These are phyloP conservation scores for Protosalanx chinensis DNA, from an alignment of 2,797 vertebrate species.

Conservation along the genomic window DNA sequence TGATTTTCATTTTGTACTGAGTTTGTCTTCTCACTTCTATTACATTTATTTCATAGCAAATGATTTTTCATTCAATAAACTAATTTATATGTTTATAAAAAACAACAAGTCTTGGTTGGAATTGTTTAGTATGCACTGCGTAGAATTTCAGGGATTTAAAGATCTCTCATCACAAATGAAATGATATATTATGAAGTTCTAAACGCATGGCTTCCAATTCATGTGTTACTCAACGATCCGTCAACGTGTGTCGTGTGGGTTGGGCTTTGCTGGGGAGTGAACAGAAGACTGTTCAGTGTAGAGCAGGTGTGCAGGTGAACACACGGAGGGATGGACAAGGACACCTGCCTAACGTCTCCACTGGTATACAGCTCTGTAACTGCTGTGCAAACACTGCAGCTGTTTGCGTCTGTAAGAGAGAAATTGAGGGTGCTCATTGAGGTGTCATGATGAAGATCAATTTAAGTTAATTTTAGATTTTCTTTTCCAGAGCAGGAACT, in stretches of 20 bases:
- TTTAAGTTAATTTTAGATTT: background rate
- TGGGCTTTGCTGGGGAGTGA: conserved; percentile 23
- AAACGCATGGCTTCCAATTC: too few species aligned
- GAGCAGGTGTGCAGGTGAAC: conserved; percentile 64
- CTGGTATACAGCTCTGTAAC: conserved; percentile 56
- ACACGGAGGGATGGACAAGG: conserved; percentile 49
- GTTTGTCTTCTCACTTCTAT: conserved; percentile 53
- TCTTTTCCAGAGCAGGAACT: background rate
- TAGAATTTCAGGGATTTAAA: background rate
- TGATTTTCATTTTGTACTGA: conserved; percentile 57
- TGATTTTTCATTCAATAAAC: conserved; percentile 74
- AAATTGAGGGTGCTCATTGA: background rate
- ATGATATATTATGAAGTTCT: too few species aligned
- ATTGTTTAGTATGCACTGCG: conserved; percentile 4
- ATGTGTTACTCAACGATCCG: background rate
- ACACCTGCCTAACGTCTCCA: conserved; percentile 70
- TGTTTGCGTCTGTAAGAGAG: conserved; percentile 19
- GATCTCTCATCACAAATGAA: background rate
- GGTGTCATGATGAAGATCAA: background rate
- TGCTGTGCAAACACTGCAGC: conserved; percentile 59
- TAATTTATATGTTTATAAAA: conserved; percentile 63
- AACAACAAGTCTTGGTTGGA: background rate
- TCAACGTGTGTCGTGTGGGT: conserved; percentile 17
- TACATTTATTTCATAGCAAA: conserved; percentile 59
- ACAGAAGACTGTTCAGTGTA: conserved; percentile 30